phyloP scores from a whole-genome alignment of 1,140 invertebrate genomes.

The Listronotus bonariensis region DNA sequence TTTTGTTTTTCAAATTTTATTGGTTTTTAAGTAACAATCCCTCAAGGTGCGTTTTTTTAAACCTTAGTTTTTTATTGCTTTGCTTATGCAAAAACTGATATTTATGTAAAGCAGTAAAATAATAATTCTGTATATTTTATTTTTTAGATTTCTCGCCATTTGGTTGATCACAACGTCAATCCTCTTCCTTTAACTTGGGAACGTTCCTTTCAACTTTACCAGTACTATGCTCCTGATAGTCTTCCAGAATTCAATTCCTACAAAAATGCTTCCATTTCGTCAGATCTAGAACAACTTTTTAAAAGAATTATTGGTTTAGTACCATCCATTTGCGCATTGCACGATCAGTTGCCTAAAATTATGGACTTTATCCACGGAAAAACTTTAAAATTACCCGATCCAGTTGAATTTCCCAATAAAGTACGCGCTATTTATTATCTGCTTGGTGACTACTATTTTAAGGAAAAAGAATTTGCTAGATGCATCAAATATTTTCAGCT shows the following conservation, averaged over 20 bases:
- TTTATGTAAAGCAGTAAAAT: not conserved
- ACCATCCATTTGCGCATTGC: slow-evolving; percentile 69
- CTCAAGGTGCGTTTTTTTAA: too few relatives aligned
- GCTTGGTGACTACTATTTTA: slow-evolving; percentile 88
- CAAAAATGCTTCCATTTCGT: slow-evolving; percentile 70
- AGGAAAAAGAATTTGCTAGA: slow-evolving; percentile 70
- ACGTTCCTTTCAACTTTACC: slow-evolving; percentile 75
- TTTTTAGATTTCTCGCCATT: slow-evolving; percentile 61
- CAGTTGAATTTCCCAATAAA: slow-evolving; percentile 50
- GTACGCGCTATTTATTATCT: slow-evolving; percentile 79
- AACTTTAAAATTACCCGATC: slow-evolving; percentile 59
- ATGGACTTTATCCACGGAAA: slow-evolving; percentile 70
- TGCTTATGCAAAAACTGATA: not conserved
- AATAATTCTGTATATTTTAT: slow-evolving; percentile 1
- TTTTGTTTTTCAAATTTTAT: too few relatives aligned
- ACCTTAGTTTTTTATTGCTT: too few relatives aligned
- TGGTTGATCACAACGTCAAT: slow-evolving; percentile 79
- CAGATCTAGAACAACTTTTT: slow-evolving; percentile 78
- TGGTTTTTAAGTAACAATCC: too few relatives aligned
- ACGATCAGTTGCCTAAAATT: slow-evolving; percentile 63
- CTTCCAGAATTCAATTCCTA: slow-evolving; percentile 85
- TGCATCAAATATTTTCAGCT: slow-evolving; percentile 81
- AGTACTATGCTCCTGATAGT: slow-evolving; percentile 79
- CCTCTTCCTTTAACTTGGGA: slow-evolving; percentile 79
- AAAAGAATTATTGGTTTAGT: slow-evolving; percentile 75